Conservation (phyloP, 2,888 invertebrate species). For the Tachina fera region DNA sequence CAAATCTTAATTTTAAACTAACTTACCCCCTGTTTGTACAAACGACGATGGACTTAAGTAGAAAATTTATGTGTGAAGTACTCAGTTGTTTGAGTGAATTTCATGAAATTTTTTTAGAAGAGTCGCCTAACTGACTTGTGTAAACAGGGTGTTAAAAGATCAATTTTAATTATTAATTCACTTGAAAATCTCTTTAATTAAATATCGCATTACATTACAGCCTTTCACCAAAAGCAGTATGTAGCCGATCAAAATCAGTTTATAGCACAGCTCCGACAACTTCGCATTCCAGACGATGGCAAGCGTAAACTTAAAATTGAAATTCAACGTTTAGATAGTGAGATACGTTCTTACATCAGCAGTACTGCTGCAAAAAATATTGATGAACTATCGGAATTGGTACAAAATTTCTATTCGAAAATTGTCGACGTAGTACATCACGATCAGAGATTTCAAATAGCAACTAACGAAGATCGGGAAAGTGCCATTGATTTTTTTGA, state of each 20-base stretch:
- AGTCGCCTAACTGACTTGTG: too few species aligned
- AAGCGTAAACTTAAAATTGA: conserved; percentile 81
- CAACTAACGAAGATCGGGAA: conserved; percentile 88
- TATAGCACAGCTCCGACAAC: conserved; percentile 79
- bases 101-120: too few species aligned
- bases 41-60: too few species aligned
- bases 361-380: conserved; percentile 83
- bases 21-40: too few species aligned
- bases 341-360: conserved; percentile 80
- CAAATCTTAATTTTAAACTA: too few species aligned
- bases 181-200: neutral
- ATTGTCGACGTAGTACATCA: conserved; percentile 80
- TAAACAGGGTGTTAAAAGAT: too few species aligned
- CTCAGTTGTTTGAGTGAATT: too few species aligned
- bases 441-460: conserved; percentile 80
- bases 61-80: too few species aligned
- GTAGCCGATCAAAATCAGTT: conserved; percentile 80
- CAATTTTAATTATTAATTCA: too few species aligned
- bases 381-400: conserved; percentile 94
- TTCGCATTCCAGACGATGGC: conserved; percentile 81
- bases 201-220: conserved; percentile 41
- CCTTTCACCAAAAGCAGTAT: conserved; percentile 74
- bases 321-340: conserved; percentile 80
- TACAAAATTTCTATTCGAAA: conserved; percentile 92
- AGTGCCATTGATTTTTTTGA: conserved; percentile 96